Base-by-base conservation (phyloP, 2,888 invertebrate species). In the Cartodere bifasciata region DNA sequence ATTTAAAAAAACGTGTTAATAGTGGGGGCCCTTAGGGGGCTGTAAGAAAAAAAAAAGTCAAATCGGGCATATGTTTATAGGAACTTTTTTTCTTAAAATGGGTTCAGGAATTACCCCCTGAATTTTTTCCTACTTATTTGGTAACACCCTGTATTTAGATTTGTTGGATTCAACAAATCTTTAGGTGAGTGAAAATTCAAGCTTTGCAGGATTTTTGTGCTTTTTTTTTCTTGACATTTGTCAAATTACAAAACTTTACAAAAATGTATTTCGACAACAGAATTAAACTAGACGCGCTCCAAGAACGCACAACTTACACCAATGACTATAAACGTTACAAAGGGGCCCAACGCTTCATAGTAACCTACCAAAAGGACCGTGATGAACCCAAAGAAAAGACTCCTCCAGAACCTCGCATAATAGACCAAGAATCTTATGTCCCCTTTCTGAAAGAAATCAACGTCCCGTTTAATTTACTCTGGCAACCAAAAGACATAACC, bases 381-480 rank as follows among this genome's bases (percentile, higher is more conserved):
- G 13, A 12, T 7, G 46, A 47, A 37, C 38, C 38, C 23, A 37
- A 40, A n/a, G 17, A 30, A 9, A 39, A 43, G 34, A 33, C 39
- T 4, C 38, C 34, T 4, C 34, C 39, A n/a, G 29, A 37, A 31
- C 41, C 37, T 10, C 23, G 34, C 4, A 34, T 31, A 13, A 41
- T 43, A 31, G 55, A 57, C 35, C 45, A 46, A 13, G 52, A 55
- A 42, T 52, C 50, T 2, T 56, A 50, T 34, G 29, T 41, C 9
- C 39, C 44, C 26, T 50, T 45, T 41, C 41, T 42, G 20, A 36
- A 45, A 16, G 40, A 38, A 6, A 44, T 44, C 10, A 37, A 53
- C 16, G 40, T 57, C 9, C 55, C 59, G 3, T 57, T 58, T 34
- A 42, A 56, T 34, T 41, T 58, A 17, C 40, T 54, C 3, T 48